Conservation (phyloP, 2,888 invertebrate genomes). For the Arrhopalites spinosus region DNA sequence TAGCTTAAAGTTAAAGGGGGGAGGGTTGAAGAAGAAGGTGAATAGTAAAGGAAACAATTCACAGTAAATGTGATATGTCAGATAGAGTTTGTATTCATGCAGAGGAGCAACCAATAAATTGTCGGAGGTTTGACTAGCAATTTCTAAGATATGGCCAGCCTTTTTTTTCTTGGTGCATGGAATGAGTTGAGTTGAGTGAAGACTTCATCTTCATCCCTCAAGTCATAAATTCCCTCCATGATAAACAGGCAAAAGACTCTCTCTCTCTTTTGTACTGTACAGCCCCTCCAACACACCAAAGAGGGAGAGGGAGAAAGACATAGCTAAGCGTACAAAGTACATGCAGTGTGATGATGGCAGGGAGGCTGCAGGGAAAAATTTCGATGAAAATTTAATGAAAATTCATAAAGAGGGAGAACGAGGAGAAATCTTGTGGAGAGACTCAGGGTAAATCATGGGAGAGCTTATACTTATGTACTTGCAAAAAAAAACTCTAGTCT, state of each 20-base stretch:
- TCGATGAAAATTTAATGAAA: constrained; percentile 45
- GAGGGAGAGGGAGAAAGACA: neutral
- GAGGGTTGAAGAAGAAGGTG: neutral
- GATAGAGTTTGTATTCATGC: constrained; percentile 36
- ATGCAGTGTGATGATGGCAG: constrained; percentile 22
- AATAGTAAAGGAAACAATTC: constrained; percentile 32
- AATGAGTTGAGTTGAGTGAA: constrained; percentile 31
- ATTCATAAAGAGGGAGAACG: constrained; percentile 42
- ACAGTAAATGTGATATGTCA: constrained; percentile 34
- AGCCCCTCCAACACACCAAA: neutral
- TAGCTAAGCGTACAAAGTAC: neutral
- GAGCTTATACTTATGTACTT: too few relatives aligned
- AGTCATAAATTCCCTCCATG: constrained; percentile 33
- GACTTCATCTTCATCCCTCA: constrained; percentile 28
- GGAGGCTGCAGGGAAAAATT: constrained; percentile 32
- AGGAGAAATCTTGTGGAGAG: neutral
- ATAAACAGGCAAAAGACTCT: constrained; percentile 21
- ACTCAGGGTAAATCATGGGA: too few relatives aligned
- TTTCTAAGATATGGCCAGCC: constrained; percentile 29
- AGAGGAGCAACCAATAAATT: constrained; percentile 34
- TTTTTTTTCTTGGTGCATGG: neutral
- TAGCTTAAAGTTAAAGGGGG: neutral
- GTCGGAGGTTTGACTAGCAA: constrained; percentile 25
- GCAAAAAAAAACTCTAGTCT: too few relatives aligned
- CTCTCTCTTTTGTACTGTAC: neutral